Evolutionary conservation across 2,113 vertebrate genomes (phyloP).

Genomic region (Cyprinodon brontotheroides): DNA sequence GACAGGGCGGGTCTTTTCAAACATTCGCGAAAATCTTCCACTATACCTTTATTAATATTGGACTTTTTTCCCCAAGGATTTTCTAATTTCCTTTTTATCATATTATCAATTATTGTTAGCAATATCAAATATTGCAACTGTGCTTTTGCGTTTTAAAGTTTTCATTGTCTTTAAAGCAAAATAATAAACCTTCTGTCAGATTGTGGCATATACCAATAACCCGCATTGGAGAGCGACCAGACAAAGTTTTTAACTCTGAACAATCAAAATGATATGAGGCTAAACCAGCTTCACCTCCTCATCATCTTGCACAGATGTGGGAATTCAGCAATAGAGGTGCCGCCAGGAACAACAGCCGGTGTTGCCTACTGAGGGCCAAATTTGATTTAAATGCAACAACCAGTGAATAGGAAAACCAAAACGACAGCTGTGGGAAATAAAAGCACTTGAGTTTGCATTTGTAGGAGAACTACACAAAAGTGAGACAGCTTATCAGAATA

Average conservation of each 20-base stretch:
- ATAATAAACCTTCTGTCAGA: neutral
- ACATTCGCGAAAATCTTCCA: too few species aligned
- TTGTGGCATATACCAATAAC: neutral
- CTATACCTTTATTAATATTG: too few species aligned
- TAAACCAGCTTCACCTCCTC: constrained; percentile 2
- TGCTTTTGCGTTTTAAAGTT: neutral
- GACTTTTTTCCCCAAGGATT: too few species aligned
- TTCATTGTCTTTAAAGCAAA: neutral
- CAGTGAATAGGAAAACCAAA: constrained; percentile 46
- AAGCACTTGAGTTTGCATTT: constrained; percentile 30
- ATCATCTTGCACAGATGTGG: constrained; percentile 43
- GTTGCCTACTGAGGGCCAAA: constrained; percentile 49
- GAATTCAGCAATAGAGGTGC: constrained; percentile 24
- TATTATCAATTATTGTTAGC: too few species aligned
- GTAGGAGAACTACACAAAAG: constrained; percentile 7
- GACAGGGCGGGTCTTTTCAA: too few species aligned
- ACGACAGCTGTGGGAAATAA: constrained; percentile 41
- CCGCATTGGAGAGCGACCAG: neutral
- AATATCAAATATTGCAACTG: neutral
- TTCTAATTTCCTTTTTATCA: too few species aligned
- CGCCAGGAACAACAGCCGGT: constrained; percentile 49
- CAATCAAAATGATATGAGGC: constrained; percentile 8
- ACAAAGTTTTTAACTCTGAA: constrained; percentile 11
- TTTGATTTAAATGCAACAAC: constrained; percentile 33
- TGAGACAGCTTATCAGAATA: constrained; percentile 17